These are phyloP conservation scores for Pterostichus madidus DNA, from an alignment of 2,888 invertebrate genomes.

Conservation along the genomic window DNA sequence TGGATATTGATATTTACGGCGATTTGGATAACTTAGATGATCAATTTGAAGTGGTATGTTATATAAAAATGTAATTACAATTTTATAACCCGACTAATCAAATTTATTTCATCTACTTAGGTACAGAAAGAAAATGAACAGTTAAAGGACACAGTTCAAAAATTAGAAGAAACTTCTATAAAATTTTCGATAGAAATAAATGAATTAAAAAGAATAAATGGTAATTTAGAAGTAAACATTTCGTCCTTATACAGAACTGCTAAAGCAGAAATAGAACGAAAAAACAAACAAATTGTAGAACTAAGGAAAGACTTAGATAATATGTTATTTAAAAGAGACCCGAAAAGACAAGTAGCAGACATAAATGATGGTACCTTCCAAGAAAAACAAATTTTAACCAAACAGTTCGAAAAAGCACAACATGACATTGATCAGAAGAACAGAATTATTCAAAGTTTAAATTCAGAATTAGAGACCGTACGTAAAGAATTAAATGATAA, in stretches of 20 bases:
- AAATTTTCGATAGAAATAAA: constrained; percentile 71
- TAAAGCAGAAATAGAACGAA: constrained; percentile 77
- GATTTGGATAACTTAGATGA: constrained; percentile 74
- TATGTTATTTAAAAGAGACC: constrained; percentile 72
- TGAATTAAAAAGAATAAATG: constrained; percentile 73
- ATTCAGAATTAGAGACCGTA: constrained; percentile 33
- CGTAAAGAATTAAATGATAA: constrained; percentile 52
- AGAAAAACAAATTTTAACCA: constrained; percentile 1
- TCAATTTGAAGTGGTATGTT: constrained; percentile 71
- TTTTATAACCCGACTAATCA: constrained; percentile 67
- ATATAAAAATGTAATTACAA: constrained; percentile 45
- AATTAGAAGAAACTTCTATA: constrained; percentile 72
- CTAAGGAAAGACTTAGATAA: constrained; percentile 76
- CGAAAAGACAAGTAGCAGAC: constrained; percentile 25
- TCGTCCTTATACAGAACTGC: constrained; percentile 78
- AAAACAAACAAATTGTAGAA: constrained; percentile 76
- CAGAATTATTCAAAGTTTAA: constrained; percentile 46
- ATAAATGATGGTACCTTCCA: background rate
- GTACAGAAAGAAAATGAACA: constrained; percentile 71
- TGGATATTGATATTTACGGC: constrained; percentile 75
- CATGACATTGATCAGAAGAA: constrained; percentile 41
- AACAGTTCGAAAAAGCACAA: constrained; percentile 39
- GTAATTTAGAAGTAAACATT: constrained; percentile 75
- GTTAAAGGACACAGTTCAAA: constrained; percentile 69
- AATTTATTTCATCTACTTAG: constrained; percentile 71